A percentile compares a stretch with the other conserved stretches of the same genome.
These are phyloP conservation scores for Xenentodon cancila DNA, from an alignment of 2,797 vertebrate species.

Conservation along the genomic window DNA sequence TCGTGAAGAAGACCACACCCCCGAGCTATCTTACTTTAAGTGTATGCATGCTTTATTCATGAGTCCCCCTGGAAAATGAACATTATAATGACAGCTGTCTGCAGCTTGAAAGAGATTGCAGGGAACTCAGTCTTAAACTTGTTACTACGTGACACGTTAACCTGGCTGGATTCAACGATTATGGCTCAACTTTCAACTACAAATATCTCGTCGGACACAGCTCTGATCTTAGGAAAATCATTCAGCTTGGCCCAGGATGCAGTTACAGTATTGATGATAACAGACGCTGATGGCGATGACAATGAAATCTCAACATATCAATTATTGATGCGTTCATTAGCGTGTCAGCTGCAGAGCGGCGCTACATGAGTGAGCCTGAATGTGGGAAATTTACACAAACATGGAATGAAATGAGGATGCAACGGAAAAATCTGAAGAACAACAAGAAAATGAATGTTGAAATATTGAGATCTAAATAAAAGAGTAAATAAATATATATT, in stretches of 20 bases:
- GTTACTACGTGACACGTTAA: not conserved
- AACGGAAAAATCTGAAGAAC: not conserved
- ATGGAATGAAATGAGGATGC: not conserved
- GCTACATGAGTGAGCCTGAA: not conserved
- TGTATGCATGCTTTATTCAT: conserved; percentile 42
- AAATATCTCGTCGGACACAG: not conserved
- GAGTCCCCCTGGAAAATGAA: conserved; percentile 21
- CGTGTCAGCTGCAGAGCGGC: conserved; percentile 49
- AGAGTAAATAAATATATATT: not conserved
- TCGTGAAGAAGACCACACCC: conserved; percentile 5
- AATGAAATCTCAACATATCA: conserved; percentile 47
- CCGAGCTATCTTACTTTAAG: conserved; percentile 3
- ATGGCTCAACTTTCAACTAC: not conserved
- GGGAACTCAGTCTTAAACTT: not conserved
- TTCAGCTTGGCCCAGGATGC: conserved; percentile 37
- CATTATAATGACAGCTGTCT: conserved; percentile 33
- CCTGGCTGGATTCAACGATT: not conserved
- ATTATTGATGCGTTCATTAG: conserved; percentile 65
- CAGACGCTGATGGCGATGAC: conserved; percentile 51
- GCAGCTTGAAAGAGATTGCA: not conserved
- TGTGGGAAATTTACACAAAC: not conserved
- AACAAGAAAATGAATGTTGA: not conserved
- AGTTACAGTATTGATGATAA: conserved; percentile 60
- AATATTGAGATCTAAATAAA: not conserved
- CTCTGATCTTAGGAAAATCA: conserved; percentile 15